Base-by-base conservation (phyloP, 1,140 invertebrate species). In the Chironomus tepperi region DNA sequence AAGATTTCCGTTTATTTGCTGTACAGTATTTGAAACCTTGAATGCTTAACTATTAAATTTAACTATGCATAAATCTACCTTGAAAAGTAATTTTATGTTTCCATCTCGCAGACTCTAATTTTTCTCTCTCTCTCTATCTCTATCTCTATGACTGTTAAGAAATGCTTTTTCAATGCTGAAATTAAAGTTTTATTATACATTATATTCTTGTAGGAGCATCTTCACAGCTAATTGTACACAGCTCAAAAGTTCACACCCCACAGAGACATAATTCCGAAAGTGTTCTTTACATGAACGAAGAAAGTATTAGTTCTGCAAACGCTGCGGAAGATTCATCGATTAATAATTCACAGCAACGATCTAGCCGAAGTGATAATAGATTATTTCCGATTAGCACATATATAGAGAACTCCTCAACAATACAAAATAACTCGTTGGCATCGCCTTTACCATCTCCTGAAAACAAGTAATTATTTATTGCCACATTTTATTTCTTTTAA, bases 261-360 rank as follows among this genome's bases (percentile, higher is more conserved):
- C 91, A 93, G 81, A 84, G 91, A 76, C 91, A 93, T 80, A 88
- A 91, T 77, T 92, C 91, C 5, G 91, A 93, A 80, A 92, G 91
- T 79, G 90, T 93, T 8, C 80, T 92, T 12, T 92, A 91, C 78
- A 84, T 90, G 77, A 85, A 87, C 75, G 81, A 81, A 12, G 73
- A 76, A 67, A 19, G 21, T 9, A 76, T 57, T 57, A 42, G 21
- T 16, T 67, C 24, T 73, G 34, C 10, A 64, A 57, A 64, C n/a
- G n/a, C 12, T 16, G n/a, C 9, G 10, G 9, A 74, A 0, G 12
- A 74, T 16, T 43, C 12, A 15, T 15, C 24, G 7, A 34, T 16
- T 18, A 24, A 74, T 15, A 64, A 57, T 21, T 70, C 8, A 9
- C 21, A 42, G 42, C 72, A 73, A 24, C 74, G 67, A 47, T 75